phyloP scores from a whole-genome alignment of 1,140 invertebrate species.

The Marisa cornuarietis region DNA sequence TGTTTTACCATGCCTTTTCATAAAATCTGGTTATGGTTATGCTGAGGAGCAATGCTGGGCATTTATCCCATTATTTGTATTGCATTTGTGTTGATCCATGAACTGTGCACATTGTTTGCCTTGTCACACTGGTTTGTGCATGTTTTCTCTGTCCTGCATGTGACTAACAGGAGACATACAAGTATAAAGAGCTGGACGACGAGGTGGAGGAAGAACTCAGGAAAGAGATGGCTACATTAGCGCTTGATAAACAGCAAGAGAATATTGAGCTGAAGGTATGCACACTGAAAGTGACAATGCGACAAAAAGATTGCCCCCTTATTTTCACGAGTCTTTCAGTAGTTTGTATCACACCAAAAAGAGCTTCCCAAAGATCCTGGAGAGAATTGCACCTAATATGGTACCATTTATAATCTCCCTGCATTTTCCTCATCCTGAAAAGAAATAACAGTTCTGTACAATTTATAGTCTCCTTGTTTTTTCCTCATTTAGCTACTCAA shows the following conservation, averaged over 20 bases:
- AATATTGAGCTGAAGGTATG: conserved; percentile 53
- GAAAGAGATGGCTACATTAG: conserved; percentile 39
- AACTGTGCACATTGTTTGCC: too few relatives aligned
- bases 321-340: not conserved
- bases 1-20: too few relatives aligned
- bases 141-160: conserved; percentile 16
- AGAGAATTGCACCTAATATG: too few relatives aligned
- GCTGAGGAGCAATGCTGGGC: too few relatives aligned
- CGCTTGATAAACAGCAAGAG: conserved; percentile 42
- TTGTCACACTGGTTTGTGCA: conserved; percentile 6
- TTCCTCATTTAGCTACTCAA: too few relatives aligned
- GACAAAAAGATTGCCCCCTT: too few relatives aligned
- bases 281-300: too few relatives aligned
- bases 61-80: too few relatives aligned
- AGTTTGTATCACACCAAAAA: not conserved
- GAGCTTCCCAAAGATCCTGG: too few relatives aligned
- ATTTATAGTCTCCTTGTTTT: not conserved
- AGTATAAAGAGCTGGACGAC: conserved; percentile 63
- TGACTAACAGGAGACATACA: conserved; percentile 59
- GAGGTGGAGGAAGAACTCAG: conserved; percentile 59
- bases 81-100: too few relatives aligned
- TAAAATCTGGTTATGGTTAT: too few relatives aligned
- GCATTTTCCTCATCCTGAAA: too few relatives aligned
- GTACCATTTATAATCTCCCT: not conserved
- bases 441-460: not conserved